Percentiles rank a stretch among this genome's conserved stretches.
These are phyloP conservation scores for Calephelis perditalis DNA, from an alignment of 2,888 invertebrate species.

Conservation along the genomic window DNA sequence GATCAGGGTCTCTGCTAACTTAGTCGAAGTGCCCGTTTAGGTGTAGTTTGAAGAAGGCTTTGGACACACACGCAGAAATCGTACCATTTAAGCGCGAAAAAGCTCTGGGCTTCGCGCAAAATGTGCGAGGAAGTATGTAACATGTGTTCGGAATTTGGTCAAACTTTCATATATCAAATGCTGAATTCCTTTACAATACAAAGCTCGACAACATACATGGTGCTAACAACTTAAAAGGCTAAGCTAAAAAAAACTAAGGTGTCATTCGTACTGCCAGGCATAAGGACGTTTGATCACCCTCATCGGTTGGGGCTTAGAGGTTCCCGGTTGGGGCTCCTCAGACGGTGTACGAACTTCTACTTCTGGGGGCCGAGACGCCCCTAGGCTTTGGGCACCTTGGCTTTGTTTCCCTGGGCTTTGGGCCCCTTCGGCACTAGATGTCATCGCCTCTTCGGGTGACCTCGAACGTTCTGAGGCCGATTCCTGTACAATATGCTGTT, in stretches of 20 bases:
- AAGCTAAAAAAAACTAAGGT: slow-evolving; percentile 70
- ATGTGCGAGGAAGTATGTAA: no score
- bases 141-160: slow-evolving; percentile 27
- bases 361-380: slow-evolving; percentile 40
- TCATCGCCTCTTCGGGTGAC: slow-evolving; percentile 49
- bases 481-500: slow-evolving; percentile 45
- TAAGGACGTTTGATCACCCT: slow-evolving; percentile 73
- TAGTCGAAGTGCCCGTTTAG: no score
- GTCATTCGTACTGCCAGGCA: slow-evolving; percentile 77
- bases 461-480: slow-evolving; percentile 47
- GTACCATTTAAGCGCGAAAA: no score
- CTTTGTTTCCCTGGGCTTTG: slow-evolving; percentile 36
- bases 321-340: slow-evolving; percentile 55
- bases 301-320: slow-evolving; percentile 58
- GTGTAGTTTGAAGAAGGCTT: no score
- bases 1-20: no score
- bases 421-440: slow-evolving; percentile 37
- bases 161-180: slow-evolving; percentile 49
- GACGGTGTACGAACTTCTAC: slow-evolving; percentile 39
- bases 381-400: slow-evolving; percentile 40
- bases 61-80: neutral
- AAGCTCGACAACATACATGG: slow-evolving; percentile 45
- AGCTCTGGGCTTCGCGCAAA: no score
- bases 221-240: slow-evolving; percentile 58
- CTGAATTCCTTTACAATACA: slow-evolving; percentile 68